These are phyloP conservation scores for Montipora sp. DNA, from an alignment of 64 coral and sea anemone species.

Conservation along the genomic window DNA sequence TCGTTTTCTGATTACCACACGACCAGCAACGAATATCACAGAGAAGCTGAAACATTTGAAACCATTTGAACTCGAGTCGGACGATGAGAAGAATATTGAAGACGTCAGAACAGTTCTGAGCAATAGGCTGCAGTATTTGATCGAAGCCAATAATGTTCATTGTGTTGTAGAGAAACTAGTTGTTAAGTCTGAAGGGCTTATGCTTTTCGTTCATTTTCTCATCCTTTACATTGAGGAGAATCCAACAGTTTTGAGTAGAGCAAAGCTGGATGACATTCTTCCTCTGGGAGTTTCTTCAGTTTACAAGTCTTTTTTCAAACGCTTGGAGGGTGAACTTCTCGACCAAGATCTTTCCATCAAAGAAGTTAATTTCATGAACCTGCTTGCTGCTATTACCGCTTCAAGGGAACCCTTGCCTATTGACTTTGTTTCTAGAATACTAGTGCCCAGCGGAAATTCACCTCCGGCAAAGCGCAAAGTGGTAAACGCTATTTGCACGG, in stretches of 20 bases:
- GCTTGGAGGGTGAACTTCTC: not conserved
- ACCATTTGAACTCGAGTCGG: not conserved
- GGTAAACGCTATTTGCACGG: not conserved
- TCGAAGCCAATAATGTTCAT: not conserved
- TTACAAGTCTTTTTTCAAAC: slow-evolving; percentile 42
- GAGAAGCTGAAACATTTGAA: not conserved
- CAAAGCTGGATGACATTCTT: not conserved
- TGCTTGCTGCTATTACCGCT: slow-evolving; percentile 39
- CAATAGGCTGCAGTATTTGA: not conserved
- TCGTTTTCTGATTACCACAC: slow-evolving; percentile 58
- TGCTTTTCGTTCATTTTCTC: slow-evolving; percentile 54
- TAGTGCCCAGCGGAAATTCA: not conserved
- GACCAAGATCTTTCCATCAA: not conserved
- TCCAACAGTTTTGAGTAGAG: not conserved
- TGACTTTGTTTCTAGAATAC: slow-evolving; percentile 18
- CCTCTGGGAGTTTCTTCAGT: slow-evolving; percentile 27
- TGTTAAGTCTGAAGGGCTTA: slow-evolving; percentile 34
- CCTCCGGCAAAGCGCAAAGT: not conserved
- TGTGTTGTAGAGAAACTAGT: not conserved
- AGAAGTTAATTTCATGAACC: slow-evolving; percentile 9
- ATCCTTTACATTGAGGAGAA: slow-evolving; percentile 10
- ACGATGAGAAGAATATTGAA: not conserved
- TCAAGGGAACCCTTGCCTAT: slow-evolving; percentile 36
- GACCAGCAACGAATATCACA: slow-evolving; percentile 9
- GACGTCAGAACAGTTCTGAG: slow-evolving; percentile 17